Conservation (phyloP, 2,113 vertebrate species). For the Chrysochloris asiatica region DNA sequence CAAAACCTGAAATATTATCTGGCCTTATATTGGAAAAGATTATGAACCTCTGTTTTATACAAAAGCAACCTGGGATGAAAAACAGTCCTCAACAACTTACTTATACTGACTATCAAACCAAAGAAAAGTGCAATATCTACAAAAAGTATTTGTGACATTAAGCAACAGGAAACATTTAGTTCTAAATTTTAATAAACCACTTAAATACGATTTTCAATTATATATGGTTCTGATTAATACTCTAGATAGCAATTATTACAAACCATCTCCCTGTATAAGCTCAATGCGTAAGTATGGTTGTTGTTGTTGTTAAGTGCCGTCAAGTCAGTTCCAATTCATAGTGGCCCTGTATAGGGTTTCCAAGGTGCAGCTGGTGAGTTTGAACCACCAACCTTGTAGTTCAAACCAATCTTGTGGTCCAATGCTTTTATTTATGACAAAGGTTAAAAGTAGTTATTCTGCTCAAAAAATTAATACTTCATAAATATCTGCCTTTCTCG, state of each 20-base stretch:
- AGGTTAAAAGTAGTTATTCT: too few relatives aligned
- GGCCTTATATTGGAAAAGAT: neutral
- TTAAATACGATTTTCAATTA: conserved; percentile 8
- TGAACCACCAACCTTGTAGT: too few relatives aligned
- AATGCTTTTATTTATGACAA: too few relatives aligned
- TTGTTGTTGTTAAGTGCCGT: too few relatives aligned
- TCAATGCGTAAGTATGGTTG: neutral
- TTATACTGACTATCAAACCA: neutral
- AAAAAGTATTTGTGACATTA: neutral
- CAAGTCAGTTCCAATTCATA: too few relatives aligned
- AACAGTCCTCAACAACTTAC: neutral
- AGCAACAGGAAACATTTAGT: neutral
- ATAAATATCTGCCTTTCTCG: neutral
- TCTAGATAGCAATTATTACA: neutral
- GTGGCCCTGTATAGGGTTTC: too few relatives aligned
- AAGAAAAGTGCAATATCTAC: neutral
- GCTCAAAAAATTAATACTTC: neutral
- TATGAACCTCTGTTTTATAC: neutral
- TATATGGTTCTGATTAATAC: neutral
- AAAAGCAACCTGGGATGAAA: conserved; percentile 2
- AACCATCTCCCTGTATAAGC: neutral
- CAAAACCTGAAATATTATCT: neutral
- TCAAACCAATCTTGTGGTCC: too few relatives aligned
- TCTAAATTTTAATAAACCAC: conserved; percentile 9
- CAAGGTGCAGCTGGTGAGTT: too few relatives aligned